Evolutionary conservation across 2,113 vertebrate species (phyloP).

Genomic region (Chrysemys picta): DNA sequence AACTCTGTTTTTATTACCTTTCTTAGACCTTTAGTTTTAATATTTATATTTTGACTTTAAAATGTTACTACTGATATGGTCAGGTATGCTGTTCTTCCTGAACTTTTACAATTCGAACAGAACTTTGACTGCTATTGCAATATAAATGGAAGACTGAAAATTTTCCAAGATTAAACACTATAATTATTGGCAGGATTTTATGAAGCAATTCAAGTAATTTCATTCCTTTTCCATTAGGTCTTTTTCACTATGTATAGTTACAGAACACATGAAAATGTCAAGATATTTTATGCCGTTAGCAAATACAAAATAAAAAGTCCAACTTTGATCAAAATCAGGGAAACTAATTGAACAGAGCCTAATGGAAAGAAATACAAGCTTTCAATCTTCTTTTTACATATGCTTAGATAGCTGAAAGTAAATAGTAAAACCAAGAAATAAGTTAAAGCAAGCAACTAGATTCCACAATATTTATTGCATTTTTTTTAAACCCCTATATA

Average conservation of each 20-base stretch:
- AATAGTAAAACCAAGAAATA: background rate
- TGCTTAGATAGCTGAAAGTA: background rate
- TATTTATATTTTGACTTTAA: background rate
- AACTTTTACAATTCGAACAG: background rate
- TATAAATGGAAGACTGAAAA: background rate
- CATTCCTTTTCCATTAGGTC: background rate
- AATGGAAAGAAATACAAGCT: background rate
- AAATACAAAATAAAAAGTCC: slow-evolving; percentile 21
- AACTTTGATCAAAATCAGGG: background rate
- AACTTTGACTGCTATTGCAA: slow-evolving; percentile 16
- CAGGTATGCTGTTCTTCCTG: slow-evolving; percentile 17
- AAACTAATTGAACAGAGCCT: background rate
- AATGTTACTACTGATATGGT: background rate
- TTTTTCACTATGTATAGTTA: background rate
- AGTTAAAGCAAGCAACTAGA: background rate
- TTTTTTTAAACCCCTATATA: background rate
- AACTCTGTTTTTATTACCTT: slow-evolving; percentile 53
- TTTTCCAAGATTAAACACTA: background rate
- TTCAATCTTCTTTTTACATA: background rate
- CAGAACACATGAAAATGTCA: background rate
- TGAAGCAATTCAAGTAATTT: background rate
- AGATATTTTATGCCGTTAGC: slow-evolving; percentile 17
- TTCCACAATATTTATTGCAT: background rate
- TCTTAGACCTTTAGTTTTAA: background rate
- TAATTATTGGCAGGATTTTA: slow-evolving; percentile 1